Evolutionary conservation across 1,140 invertebrate genomes (phyloP).

Genomic region (Leptinotarsa lineolata): DNA sequence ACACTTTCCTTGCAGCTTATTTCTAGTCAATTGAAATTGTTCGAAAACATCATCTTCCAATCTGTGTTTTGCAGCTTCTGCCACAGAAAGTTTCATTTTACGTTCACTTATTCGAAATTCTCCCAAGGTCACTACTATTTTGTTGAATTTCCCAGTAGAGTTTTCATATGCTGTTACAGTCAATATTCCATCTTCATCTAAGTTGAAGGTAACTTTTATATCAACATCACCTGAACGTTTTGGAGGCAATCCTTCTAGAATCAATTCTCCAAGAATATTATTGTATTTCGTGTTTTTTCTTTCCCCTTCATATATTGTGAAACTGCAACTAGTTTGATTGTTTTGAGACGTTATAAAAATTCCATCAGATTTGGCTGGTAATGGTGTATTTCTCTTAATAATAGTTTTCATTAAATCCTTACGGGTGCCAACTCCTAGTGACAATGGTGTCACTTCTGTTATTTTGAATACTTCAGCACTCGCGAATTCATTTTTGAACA

Average conservation of each 20-base stretch:
- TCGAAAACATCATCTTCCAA: constrained; percentile 17
- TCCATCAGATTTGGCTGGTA: constrained; percentile 23
- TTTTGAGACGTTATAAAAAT: constrained; percentile 16
- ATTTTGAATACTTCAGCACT: constrained; percentile 28
- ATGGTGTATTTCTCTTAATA: constrained; percentile 32
- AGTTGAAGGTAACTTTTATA: constrained; percentile 15
- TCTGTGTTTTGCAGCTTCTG: constrained; percentile 11
- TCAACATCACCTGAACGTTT: constrained; percentile 14
- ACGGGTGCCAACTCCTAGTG: constrained; percentile 27
- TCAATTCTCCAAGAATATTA: constrained; percentile 22
- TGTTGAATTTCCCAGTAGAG: constrained; percentile 9
- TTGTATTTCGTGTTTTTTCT: constrained; percentile 31
- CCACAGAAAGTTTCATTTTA: constrained; percentile 4
- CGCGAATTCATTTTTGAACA: constrained; percentile 10
- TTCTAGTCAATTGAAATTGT: neutral
- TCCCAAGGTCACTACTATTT: constrained; percentile 1
- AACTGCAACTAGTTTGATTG: constrained; percentile 21
- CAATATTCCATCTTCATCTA: constrained; percentile 40
- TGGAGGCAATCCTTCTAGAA: neutral
- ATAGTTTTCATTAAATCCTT: constrained; percentile 25
- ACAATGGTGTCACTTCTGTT: constrained; percentile 36
- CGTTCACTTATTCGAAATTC: constrained; percentile 15
- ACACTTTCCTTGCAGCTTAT: neutral
- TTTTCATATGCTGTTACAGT: constrained; percentile 28
- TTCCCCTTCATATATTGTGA: constrained; percentile 38